Evolutionary conservation across 2,888 invertebrate genomes (phyloP).

Genomic region (Diarsia mendica): DNA sequence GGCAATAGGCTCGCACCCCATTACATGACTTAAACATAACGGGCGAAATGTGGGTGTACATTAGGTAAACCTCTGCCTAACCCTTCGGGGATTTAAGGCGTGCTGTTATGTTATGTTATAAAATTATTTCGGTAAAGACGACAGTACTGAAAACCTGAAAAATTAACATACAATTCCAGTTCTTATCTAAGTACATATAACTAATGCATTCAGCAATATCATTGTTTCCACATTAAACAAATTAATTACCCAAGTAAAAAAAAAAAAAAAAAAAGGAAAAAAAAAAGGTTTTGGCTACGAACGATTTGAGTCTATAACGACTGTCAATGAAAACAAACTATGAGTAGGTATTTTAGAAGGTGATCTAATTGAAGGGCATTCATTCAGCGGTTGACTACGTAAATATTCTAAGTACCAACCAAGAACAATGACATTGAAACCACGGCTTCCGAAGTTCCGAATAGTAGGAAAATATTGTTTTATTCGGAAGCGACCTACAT

Average conservation of each 20-base stretch:
- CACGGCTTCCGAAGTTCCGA: conserved; percentile 41
- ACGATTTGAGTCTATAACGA: background rate
- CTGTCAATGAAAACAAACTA: conserved; percentile 19
- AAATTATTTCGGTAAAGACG: background rate
- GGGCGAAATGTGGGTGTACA: too few species aligned
- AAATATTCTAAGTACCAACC: conserved; percentile 26
- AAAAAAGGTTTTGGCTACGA: conserved; percentile 23
- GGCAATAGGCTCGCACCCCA: too few species aligned
- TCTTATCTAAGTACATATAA: background rate
- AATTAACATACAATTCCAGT: background rate
- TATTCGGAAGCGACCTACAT: conserved; percentile 54
- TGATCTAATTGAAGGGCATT: conserved; percentile 44
- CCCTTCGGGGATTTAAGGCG: too few species aligned
- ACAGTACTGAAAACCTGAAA: background rate
- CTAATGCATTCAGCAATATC: background rate
- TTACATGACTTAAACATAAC: too few species aligned
- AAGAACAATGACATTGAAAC: conserved; percentile 47
- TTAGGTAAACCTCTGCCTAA: too few species aligned
- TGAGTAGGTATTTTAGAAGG: conserved; percentile 36
- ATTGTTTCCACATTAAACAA: background rate
- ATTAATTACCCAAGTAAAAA: background rate
- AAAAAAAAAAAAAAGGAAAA: too few species aligned
- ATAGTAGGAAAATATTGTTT: conserved; percentile 46
- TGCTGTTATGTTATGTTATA: too few species aligned
- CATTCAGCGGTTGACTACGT: conserved; percentile 17